Base-by-base conservation (phyloP, 1,140 invertebrate genomes). In the Capitella teleta region DNA sequence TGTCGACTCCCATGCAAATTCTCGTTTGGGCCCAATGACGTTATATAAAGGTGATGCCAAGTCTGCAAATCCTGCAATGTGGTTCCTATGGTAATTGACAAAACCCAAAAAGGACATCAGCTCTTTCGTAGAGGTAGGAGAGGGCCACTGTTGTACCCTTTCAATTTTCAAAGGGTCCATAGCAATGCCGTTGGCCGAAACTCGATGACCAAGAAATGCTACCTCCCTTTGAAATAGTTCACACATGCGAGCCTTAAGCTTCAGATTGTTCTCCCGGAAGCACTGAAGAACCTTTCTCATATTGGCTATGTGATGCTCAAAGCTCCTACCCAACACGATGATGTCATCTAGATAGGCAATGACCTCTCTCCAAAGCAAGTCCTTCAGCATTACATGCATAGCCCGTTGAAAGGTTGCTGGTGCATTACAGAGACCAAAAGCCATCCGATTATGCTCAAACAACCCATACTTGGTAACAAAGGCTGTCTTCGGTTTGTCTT, bases 171-270 rank as follows among this genome's bases (percentile, higher is more conserved):
- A n/a, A n/a, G n/a, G n/a, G n/a, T n/a, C n/a, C n/a, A n/a, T n/a
- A n/a, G n/a, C n/a, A n/a, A n/a, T n/a, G n/a, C n/a, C n/a, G n/a
- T n/a, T n/a, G n/a, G n/a, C n/a, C n/a, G n/a, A n/a, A n/a, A n/a
- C n/a, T n/a, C n/a, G n/a, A 50, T 62, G 63, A 1, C 73, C 73
- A 23, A 75, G 50, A 51, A 70, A 75, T 21, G 52, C 51, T 5
- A 75, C 40, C 41, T 67, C 54, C 14, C 41, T 50, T 40, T 68
- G 49, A 32, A 32, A 40, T 4, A 52, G 24, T n/a, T 16, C 19
- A 23, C 61, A 68, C 60, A 76, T 75, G 47, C 59, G 49, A 1
- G 70, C 54, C n/a, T n/a, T n/a, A n/a, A n/a, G n/a, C n/a, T n/a
- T n/a, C n/a, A n/a, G n/a, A 24, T 65, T 63, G 1, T 69, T 64